A percentile compares a stretch with the other conserved stretches of the same genome.
These are phyloP conservation scores for Thelaira solivaga DNA, from an alignment of 2,888 invertebrate genomes.

Conservation along the genomic window DNA sequence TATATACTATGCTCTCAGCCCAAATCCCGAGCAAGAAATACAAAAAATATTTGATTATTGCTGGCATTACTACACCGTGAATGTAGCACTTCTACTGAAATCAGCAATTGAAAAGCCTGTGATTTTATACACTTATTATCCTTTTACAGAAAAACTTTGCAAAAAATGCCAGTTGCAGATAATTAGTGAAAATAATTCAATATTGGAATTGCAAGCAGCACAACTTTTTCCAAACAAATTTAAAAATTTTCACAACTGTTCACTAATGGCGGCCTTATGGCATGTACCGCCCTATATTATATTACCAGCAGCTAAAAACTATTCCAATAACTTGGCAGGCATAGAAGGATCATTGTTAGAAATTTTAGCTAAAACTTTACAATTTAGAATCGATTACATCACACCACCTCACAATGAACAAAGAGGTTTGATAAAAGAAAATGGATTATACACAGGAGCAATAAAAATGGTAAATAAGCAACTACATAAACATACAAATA, in stretches of 20 bases:
- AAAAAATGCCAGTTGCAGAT: background rate
- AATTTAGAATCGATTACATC: slow-evolving; percentile 42
- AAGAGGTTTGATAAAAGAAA: slow-evolving; percentile 56
- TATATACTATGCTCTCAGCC: slow-evolving; percentile 1
- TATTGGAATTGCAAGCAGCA: background rate
- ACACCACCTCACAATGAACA: slow-evolving; percentile 63
- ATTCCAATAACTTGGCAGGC: background rate
- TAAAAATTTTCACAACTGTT: slow-evolving; percentile 40
- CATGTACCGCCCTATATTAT: slow-evolving; percentile 62
- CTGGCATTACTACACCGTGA: slow-evolving; percentile 50
- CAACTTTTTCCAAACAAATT: slow-evolving; percentile 56
- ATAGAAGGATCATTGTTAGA: slow-evolving; percentile 54
- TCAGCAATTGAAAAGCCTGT: background rate
- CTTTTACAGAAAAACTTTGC: slow-evolving; percentile 40
- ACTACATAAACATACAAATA: background rate
- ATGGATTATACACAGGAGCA: slow-evolving; percentile 59
- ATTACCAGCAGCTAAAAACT: background rate
- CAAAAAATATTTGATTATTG: slow-evolving; percentile 55
- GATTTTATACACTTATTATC: slow-evolving; percentile 53
- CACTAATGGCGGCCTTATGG: slow-evolving; percentile 51
- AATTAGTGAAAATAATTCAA: background rate
- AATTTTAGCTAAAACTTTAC: slow-evolving; percentile 22
- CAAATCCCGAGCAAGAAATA: slow-evolving; percentile 18
- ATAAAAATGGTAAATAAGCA: slow-evolving; percentile 51
- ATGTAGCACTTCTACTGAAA: slow-evolving; percentile 43